Evolutionary conservation across 2,888 invertebrate species (phyloP).

Genomic region (Volucella inanis): DNA sequence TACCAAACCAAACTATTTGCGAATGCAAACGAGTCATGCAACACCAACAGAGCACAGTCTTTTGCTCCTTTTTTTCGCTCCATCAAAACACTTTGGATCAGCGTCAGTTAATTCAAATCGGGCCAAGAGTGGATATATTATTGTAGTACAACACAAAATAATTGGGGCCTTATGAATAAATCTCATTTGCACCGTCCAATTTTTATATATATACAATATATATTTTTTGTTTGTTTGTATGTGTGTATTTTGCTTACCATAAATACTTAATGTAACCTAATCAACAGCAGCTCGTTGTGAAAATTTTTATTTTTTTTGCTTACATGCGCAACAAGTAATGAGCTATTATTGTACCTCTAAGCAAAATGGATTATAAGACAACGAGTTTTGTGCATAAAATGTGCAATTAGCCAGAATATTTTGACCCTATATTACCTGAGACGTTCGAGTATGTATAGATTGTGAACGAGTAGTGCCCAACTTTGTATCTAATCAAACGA

Average conservation of each 20-base stretch:
- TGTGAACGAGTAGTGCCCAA: neutral
- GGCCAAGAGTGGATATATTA: constrained; percentile 39
- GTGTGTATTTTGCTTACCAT: neutral
- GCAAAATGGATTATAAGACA: constrained; percentile 57
- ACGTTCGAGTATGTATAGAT: neutral
- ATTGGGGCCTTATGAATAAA: constrained; percentile 66
- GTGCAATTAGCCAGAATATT: constrained; percentile 1
- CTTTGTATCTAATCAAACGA: too few relatives aligned
- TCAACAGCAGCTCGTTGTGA: constrained; percentile 23
- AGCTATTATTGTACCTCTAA: constrained; percentile 33
- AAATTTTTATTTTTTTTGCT: neutral
- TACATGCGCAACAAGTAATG: constrained; percentile 54
- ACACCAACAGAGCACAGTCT: constrained; percentile 13
- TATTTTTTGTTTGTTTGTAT: constrained; percentile 12
- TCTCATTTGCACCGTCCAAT: constrained; percentile 33
- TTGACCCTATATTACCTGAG: neutral
- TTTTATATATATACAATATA: neutral
- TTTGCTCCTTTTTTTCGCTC: constrained; percentile 21
- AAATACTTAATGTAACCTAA: constrained; percentile 27
- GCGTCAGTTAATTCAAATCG: constrained; percentile 57
- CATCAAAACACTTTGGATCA: constrained; percentile 58
- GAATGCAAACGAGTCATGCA: constrained; percentile 50
- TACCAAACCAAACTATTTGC: constrained; percentile 36
- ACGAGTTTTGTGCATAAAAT: constrained; percentile 48
- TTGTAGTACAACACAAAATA: constrained; percentile 59